These are phyloP conservation scores for Philopotamus ludificatus DNA, from an alignment of 1,140 invertebrate genomes.

Conservation along the genomic window DNA sequence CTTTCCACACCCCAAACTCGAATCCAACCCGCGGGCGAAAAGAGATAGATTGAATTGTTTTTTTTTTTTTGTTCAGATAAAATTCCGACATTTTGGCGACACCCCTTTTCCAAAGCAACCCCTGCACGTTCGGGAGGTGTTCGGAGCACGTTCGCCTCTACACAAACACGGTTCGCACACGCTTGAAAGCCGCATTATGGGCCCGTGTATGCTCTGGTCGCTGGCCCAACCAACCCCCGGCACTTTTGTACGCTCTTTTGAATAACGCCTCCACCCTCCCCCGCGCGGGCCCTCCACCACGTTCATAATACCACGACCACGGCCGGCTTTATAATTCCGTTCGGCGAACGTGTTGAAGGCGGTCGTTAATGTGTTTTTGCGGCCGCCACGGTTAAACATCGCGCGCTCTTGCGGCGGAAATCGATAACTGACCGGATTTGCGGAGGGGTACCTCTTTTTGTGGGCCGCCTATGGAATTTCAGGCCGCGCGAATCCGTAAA, in stretches of 20 bases:
- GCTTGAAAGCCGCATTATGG: no score
- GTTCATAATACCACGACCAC: slow-evolving; percentile 13
- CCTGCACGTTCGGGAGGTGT: background rate
- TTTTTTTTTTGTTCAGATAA: no score
- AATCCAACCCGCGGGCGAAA: no score
- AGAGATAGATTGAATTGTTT: no score
- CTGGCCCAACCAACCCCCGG: background rate
- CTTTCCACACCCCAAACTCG: no score
- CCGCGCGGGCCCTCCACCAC: slow-evolving; percentile 5
- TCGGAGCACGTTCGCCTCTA: background rate
- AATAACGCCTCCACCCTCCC: background rate
- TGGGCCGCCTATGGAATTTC: background rate
- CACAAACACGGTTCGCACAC: background rate
- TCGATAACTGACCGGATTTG: no score
- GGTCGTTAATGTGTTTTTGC: slow-evolving; percentile 40
- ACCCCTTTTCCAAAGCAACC: no score
- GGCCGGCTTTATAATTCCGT: slow-evolving; percentile 37
- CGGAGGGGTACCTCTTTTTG: no score
- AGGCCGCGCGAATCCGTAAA: no score
- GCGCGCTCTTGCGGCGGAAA: slow-evolving; percentile 8
- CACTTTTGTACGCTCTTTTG: slow-evolving; percentile 22
- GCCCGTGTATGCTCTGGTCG: background rate
- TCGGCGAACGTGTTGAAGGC: slow-evolving; percentile 36
- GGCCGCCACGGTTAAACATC: slow-evolving; percentile 7
- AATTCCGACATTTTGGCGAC: no score